Evolutionary conservation across 2,797 vertebrate genomes (phyloP), one percentile per base, ranked within the genome.

Genomic region (Muscicapa comitata): DNA sequence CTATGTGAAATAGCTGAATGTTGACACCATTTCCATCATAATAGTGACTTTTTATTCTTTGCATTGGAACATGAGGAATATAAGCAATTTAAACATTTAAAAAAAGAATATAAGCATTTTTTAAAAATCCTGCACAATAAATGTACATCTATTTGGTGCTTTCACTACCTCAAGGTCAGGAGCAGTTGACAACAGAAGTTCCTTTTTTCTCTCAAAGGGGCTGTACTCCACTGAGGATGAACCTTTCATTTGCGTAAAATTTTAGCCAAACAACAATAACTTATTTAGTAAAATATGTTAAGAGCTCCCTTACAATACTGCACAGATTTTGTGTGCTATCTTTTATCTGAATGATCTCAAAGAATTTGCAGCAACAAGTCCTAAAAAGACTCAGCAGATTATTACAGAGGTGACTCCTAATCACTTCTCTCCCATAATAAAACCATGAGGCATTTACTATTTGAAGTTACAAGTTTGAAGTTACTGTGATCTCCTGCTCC

Each of bases 181-280:
- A 95, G 71, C 82, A 24, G 83, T 17, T 82, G 73, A 95, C 66
- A 95, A 8, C 53, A 92, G 73, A 67, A 96, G 79, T 88, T 96
- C 80, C 93, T 71, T 58, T 86, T 90, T 96, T 88, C 88, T 97
- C 91, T 96, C 86, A 13, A 88, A 93, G 86, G 13, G 53, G 21
- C 33, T 96, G 93, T 77, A 83, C 80, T 94, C 85, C 86, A 91
- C 70, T 95, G 89, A 89, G 55, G 77, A 94, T 94, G 90, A 98
- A 97, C 65, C 18, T 82, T 96, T 81, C 18, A 40, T 70, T 57
- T 81, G 65, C 35, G 48, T 31, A 74, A 93, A 78, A 95, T 95
- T 96, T 91, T 94, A 92, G 81, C 51, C 71, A 91, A 95, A 96
- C 48, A 77, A n/a, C 85, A 94, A n/a, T 70, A 85, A 92, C 38